Base-by-base conservation (phyloP, 2,888 invertebrate genomes). In the Drosophila meridiana region DNA sequence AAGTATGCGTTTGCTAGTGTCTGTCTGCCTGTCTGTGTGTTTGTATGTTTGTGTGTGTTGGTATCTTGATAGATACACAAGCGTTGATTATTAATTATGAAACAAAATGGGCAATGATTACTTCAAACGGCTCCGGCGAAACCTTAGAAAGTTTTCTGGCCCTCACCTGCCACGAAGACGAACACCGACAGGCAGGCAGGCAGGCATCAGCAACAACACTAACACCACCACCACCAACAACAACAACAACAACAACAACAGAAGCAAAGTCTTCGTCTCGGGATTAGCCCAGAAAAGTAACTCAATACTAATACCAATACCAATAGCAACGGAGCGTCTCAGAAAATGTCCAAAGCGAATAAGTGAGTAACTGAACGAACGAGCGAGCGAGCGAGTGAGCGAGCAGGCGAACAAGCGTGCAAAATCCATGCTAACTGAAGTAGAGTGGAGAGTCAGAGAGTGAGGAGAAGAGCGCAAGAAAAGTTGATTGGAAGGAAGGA, bases 81-180 rank as follows among this genome's bases (percentile, higher is more conserved):
- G 66, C 84, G 80, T 80, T 85, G 83, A 77, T 84, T 84, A 84
- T 83, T 83, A 88, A 84, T 84, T 84, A 84, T 89, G 72, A 80
- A 76, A 69, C 80, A 69, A 82, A 82, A 85, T 76, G 77, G 64
- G 57, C 76, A 78, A 75, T 71, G 81, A 88, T 86, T 80, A 71
- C 83, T 80, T 78, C 73, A 80, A 78, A 75, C 55, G 68, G 55
- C 76, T 69, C 50, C 73, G 66, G 57, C 60, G 89, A 84, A 88
- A 74, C 89, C 87, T 71, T 88, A 88, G 76, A 72, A 88, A 84
- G 80, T 80, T 71, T 63, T 68, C 57, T 72, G 69, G 57, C 40
- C 53, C 60, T 75, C 71, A 72, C 71, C 80, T 79, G 82, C 59
- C 50, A 42, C 65, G 20, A 14, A 30, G 60, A 61, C 34, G 36